Evolutionary conservation across 1,140 invertebrate species (phyloP).

Genomic region (Asbolus verrucosus): DNA sequence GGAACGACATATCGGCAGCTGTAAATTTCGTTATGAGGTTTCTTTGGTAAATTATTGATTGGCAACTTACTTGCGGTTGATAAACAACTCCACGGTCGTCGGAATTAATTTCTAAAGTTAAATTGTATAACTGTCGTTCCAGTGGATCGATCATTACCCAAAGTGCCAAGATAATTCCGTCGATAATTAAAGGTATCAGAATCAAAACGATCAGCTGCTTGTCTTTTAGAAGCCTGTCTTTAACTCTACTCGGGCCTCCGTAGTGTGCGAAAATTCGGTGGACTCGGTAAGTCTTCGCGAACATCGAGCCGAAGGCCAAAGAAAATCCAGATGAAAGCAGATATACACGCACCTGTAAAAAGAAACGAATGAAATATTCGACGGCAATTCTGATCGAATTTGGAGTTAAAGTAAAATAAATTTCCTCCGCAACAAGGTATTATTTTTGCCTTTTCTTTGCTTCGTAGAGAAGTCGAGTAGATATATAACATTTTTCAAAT

Average conservation of each 20-base stretch:
- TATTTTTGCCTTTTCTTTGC: no score
- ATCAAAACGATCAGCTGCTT: slow-evolving; percentile 86
- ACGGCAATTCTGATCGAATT: no score
- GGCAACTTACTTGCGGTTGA: slow-evolving; percentile 81
- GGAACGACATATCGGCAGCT: slow-evolving; percentile 90
- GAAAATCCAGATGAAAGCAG: slow-evolving; percentile 89
- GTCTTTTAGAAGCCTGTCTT: slow-evolving; percentile 83
- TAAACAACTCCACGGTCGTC: slow-evolving; percentile 84
- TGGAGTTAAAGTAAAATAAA: no score
- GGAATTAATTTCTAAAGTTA: slow-evolving; percentile 82
- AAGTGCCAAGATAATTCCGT: slow-evolving; percentile 81
- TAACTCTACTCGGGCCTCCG: slow-evolving; percentile 63
- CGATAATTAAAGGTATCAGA: slow-evolving; percentile 80
- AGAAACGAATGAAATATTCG: not conserved
- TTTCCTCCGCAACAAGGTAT: no score
- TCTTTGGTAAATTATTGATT: slow-evolving; percentile 3
- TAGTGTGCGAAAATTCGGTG: slow-evolving; percentile 83
- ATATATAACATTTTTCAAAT: no score
- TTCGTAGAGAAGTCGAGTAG: no score
- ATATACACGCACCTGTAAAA: slow-evolving; percentile 83
- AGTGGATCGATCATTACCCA: slow-evolving; percentile 89
- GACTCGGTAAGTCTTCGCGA: slow-evolving; percentile 89
- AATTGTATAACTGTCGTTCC: slow-evolving; percentile 84
- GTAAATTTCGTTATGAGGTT: slow-evolving; percentile 41
- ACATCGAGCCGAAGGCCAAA: slow-evolving; percentile 89